Evolutionary conservation across 35 echinoderm and acorn worm genomes (phyloP).

Genomic region (Eucidaris tribuloides): DNA sequence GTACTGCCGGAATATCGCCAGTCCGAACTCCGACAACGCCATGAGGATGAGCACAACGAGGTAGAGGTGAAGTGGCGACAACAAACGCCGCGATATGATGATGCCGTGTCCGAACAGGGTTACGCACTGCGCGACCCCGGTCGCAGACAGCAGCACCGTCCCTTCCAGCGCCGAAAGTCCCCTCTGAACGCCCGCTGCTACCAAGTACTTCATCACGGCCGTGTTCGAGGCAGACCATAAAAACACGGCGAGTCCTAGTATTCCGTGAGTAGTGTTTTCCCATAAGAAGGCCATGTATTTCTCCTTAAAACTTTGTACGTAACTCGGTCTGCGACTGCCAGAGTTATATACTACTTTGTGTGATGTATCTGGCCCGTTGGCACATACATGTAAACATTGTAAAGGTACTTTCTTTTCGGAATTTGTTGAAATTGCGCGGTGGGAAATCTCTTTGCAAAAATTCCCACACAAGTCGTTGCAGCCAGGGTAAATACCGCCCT

Average conservation of each 20-base stretch:
- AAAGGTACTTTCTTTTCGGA: too few relatives aligned
- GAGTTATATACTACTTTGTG: too few relatives aligned
- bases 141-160: neutral
- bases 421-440: too few relatives aligned
- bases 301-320: too few relatives aligned
- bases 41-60: neutral
- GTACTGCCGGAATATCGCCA: neutral
- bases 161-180: neutral
- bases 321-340: neutral
- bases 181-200: neutral
- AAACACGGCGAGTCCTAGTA: neutral
- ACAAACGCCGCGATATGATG: neutral
- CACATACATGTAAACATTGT: too few relatives aligned
- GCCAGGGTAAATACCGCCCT: too few relatives aligned
- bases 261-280: constrained; percentile 1
- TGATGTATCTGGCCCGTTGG: too few relatives aligned
- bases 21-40: neutral
- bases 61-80: neutral
- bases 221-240: constrained; percentile 12
- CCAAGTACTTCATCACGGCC: constrained; percentile 8
- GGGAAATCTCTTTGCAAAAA: too few relatives aligned
- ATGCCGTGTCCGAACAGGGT: neutral
- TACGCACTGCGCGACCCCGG: neutral
- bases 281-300: neutral
- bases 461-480: too few relatives aligned